phyloP scores from a whole-genome alignment of 1,140 invertebrate genomes.

The Tetragonula clypearis region DNA sequence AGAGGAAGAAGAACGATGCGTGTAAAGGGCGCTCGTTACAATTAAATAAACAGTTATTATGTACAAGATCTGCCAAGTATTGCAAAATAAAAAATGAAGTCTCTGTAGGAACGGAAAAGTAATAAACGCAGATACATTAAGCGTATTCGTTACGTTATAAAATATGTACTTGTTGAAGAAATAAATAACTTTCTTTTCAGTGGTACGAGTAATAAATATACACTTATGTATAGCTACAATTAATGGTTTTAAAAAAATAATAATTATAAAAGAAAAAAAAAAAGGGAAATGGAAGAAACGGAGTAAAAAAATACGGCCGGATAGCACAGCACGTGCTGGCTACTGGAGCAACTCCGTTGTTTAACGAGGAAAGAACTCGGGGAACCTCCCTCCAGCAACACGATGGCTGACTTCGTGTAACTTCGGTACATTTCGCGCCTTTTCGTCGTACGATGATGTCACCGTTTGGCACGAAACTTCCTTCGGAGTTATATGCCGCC shows the following conservation, averaged over 20 bases:
- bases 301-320: constrained; percentile 61
- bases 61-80: constrained; percentile 45
- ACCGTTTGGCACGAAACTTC: constrained; percentile 41
- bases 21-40: constrained; percentile 65
- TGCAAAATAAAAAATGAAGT: constrained; percentile 7
- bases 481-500: constrained; percentile 12
- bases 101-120: constrained; percentile 42
- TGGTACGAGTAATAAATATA: constrained; percentile 21
- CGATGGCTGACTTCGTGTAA: constrained; percentile 36
- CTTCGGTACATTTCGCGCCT: constrained; percentile 45
- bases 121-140: constrained; percentile 52
- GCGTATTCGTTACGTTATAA: constrained; percentile 62
- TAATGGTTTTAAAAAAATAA: constrained; percentile 4
- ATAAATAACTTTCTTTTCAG: background rate
- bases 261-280: constrained; percentile 48
- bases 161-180: constrained; percentile 22
- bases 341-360: constrained; percentile 64
- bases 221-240: constrained; percentile 27
- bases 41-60: constrained; percentile 50
- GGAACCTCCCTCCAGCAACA: constrained; percentile 46
- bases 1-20: constrained; percentile 42
- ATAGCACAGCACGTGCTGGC: constrained; percentile 76
- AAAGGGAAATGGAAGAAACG: constrained; percentile 52
- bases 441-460: constrained; percentile 54
- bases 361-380: constrained; percentile 53